phyloP scores from a whole-genome alignment of 2,113 vertebrate species.

The Sardina pilchardus region DNA sequence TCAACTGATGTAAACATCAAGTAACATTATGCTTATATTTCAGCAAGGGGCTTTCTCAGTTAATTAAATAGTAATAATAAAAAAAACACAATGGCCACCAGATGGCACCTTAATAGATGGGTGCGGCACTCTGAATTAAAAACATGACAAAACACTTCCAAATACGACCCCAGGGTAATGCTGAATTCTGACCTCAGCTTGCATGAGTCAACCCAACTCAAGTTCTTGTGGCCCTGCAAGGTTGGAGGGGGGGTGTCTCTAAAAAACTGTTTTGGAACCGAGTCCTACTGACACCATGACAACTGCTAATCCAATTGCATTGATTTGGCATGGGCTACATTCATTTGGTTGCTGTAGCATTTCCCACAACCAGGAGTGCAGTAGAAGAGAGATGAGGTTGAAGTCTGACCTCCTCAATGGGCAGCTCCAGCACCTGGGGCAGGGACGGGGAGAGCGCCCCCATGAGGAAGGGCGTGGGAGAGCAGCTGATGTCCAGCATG shows the following conservation, averaged over 20 bases:
- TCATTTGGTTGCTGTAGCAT: not conserved
- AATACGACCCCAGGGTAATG: slow-evolving; percentile 1
- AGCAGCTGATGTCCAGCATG: slow-evolving; percentile 98
- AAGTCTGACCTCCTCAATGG: slow-evolving; percentile 88
- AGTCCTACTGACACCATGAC: not conserved
- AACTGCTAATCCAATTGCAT: not conserved
- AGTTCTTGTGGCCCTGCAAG: not conserved
- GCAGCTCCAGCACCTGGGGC: slow-evolving; percentile 87
- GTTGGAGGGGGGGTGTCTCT: not conserved
- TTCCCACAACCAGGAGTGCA: not conserved
- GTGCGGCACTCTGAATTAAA: not conserved
- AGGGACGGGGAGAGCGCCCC: slow-evolving; percentile 89
- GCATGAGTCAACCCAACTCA: not conserved
- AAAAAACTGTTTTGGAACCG: not conserved
- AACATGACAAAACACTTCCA: not conserved
- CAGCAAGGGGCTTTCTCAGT: not conserved
- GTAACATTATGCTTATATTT: not conserved
- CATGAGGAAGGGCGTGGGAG: slow-evolving; percentile 94
- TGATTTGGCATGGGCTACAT: not conserved
- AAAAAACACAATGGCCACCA: not conserved
- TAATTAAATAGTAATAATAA: not conserved
- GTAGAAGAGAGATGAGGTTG: not conserved
- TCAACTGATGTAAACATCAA: not conserved
- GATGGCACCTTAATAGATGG: not conserved
- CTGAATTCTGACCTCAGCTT: not conserved